phyloP scores from a whole-genome alignment of 64 coral and sea anemone genomes.

The Dendronephthya gigantea region DNA sequence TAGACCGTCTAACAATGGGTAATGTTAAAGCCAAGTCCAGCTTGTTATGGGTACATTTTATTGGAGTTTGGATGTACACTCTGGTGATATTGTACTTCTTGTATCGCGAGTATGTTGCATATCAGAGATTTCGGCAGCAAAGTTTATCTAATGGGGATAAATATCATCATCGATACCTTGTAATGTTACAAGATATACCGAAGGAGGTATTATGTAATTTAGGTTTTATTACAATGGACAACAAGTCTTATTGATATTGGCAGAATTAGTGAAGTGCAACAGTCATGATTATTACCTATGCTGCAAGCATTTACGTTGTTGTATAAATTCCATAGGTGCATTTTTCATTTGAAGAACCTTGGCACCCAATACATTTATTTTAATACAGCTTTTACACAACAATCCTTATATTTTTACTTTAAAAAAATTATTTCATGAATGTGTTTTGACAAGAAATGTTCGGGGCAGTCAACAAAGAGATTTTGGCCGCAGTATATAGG shows the following conservation, averaged over 20 bases:
- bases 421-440: too few relatives aligned
- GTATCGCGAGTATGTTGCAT: not conserved
- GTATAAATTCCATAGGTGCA: too few relatives aligned
- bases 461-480: too few relatives aligned
- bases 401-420: too few relatives aligned
- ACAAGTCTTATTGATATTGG: too few relatives aligned
- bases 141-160: not conserved
- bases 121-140: not conserved
- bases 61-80: slow-evolving; percentile 14
- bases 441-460: too few relatives aligned
- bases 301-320: too few relatives aligned
- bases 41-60: not conserved
- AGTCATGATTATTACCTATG: too few relatives aligned
- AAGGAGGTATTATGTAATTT: not conserved
- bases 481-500: too few relatives aligned
- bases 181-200: not conserved
- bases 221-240: not conserved
- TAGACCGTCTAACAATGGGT: not conserved
- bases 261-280: not conserved
- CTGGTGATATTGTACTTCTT: not conserved
- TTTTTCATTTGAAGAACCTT: too few relatives aligned
- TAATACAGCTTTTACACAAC: too few relatives aligned
- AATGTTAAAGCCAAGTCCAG: not conserved
- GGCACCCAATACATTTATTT: too few relatives aligned
- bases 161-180: slow-evolving; percentile 15